phyloP scores from a whole-genome alignment of 92 coral and sea anemone genomes.

The Epizoanthus ramosus region DNA sequence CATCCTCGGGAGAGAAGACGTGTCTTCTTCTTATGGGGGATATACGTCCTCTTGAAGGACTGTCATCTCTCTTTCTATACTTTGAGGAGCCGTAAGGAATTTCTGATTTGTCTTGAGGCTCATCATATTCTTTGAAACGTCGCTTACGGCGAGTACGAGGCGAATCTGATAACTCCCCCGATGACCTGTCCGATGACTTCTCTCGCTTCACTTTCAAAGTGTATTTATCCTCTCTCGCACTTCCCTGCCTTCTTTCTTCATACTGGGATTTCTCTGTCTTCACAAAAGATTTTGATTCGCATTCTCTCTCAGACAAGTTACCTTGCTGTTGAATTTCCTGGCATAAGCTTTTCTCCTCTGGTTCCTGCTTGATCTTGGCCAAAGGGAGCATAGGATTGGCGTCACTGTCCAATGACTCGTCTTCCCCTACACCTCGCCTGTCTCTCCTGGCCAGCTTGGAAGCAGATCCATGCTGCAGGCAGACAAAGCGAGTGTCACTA shows the following conservation, averaged over 20 bases:
- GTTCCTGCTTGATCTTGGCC: constrained; percentile 27
- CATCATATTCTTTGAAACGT: constrained; percentile 35
- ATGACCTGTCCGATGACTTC: constrained; percentile 12
- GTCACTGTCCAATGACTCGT: not conserved
- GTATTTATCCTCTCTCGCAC: not conserved
- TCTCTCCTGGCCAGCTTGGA: constrained; percentile 50
- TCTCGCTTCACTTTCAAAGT: not conserved
- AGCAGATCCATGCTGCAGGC: constrained; percentile 48
- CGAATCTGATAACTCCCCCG: constrained; percentile 38
- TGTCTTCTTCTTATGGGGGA: constrained; percentile 21
- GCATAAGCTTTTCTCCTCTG: not conserved
- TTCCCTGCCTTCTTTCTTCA: not conserved
- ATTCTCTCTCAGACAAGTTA: not conserved
- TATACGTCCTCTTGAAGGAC: not conserved
- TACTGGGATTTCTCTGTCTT: not conserved
- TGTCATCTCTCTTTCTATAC: constrained; percentile 19
- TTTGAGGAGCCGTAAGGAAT: constrained; percentile 27
- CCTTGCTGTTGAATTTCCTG: not conserved
- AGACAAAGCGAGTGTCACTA: constrained; percentile 49
- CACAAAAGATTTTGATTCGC: not conserved
- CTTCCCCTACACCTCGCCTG: constrained; percentile 37
- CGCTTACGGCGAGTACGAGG: constrained; percentile 8
- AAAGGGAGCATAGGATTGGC: not conserved
- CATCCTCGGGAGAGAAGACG: constrained; percentile 32
- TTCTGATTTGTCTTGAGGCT: constrained; percentile 7